Evolutionary conservation across 1,140 invertebrate species (phyloP).

Genomic region (Brachystomella parvula): DNA sequence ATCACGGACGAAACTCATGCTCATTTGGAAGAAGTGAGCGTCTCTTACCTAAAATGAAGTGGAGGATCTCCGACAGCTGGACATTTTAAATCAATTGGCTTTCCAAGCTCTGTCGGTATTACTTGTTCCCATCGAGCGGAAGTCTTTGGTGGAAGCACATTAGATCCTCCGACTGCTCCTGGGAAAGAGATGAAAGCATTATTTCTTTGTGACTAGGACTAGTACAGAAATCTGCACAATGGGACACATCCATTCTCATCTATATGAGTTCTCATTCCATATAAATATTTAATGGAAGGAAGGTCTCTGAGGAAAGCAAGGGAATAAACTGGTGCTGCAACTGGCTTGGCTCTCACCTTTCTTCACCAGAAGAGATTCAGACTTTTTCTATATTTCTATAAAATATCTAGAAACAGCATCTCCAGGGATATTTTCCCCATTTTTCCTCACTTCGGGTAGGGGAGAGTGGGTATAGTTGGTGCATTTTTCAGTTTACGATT

Average conservation of each 20-base stretch:
- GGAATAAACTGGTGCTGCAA: background rate
- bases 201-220: background rate
- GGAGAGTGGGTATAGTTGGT: too few relatives aligned
- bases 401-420: too few relatives aligned
- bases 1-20: too few relatives aligned
- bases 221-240: background rate
- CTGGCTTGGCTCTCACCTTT: background rate
- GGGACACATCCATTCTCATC: background rate
- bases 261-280: background rate
- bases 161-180: slow-evolving; percentile 2
- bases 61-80: slow-evolving; percentile 22
- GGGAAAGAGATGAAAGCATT: background rate
- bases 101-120: slow-evolving; percentile 12
- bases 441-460: too few relatives aligned
- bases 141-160: slow-evolving; percentile 20
- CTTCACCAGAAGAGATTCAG: too few relatives aligned
- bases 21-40: too few relatives aligned
- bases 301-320: background rate
- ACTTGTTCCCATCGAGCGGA: slow-evolving; percentile 23
- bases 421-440: too few relatives aligned
- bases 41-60: slow-evolving; percentile 28
- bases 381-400: background rate
- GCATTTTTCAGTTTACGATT: too few relatives aligned
- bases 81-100: slow-evolving; percentile 16
- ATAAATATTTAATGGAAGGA: slow-evolving; percentile 8